These are phyloP conservation scores for Cottoperca gobio DNA, from an alignment of 2,797 vertebrate genomes.

Conservation along the genomic window DNA sequence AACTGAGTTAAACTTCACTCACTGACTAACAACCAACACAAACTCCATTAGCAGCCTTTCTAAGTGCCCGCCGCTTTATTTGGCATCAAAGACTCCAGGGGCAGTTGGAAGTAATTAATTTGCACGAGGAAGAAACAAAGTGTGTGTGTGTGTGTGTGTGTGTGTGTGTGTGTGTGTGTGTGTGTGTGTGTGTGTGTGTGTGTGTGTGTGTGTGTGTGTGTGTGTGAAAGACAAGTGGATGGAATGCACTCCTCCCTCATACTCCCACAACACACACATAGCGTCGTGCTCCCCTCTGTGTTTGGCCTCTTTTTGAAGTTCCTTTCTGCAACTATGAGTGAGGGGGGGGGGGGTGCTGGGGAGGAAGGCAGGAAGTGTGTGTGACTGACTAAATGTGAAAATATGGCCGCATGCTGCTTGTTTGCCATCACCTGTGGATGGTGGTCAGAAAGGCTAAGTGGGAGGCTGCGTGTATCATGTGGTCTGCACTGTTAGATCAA, in stretches of 20 bases:
- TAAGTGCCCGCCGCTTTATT: conserved; percentile 28
- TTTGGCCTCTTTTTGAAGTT: conserved; percentile 56
- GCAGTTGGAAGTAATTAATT: conserved; percentile 67
- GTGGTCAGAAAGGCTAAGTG: conserved; percentile 4
- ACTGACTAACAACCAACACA: conserved; percentile 10
- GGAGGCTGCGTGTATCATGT: conserved; percentile 6
- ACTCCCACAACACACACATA: not conserved
- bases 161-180: conserved; percentile 18
- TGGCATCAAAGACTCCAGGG: conserved; percentile 43
- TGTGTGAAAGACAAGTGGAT: conserved; percentile 37
- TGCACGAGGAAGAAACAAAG: conserved; percentile 24
- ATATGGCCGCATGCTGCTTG: not conserved
- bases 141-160: conserved; percentile 2
- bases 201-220: too few species aligned
- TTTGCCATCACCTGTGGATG: conserved; percentile 12
- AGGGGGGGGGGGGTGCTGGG: conserved; percentile 6
- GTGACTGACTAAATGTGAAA: conserved; percentile 50
- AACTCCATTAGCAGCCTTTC: conserved; percentile 9
- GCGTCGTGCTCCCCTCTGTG: conserved; percentile 34
- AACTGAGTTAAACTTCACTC: conserved; percentile 1
- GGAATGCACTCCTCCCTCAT: conserved; percentile 48
- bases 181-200: not conserved
- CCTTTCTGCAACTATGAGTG: conserved; percentile 18
- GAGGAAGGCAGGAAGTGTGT: conserved; percentile 13
- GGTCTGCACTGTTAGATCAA: conserved; percentile 51